Percentiles rank a stretch among this genome's conserved stretches.
phyloP scores from a whole-genome alignment of 2,797 vertebrate species.

The Bradypodion ventrale region DNA sequence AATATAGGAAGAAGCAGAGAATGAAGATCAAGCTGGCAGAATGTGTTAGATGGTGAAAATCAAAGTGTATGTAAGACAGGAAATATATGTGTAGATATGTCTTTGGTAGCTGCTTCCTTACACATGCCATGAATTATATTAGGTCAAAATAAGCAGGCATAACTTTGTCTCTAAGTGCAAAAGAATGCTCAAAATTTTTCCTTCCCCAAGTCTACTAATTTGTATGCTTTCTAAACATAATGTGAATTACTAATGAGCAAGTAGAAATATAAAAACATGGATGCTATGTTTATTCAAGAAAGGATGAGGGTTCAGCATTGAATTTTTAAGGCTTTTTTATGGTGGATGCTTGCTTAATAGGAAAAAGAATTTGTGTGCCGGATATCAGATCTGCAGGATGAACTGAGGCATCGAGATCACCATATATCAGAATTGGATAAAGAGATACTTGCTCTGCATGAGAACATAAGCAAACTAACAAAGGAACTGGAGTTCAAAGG shows the following conservation, averaged over 20 bases:
- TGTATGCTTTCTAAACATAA: not conserved
- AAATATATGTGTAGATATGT: too few relatives aligned
- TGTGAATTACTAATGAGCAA: not conserved
- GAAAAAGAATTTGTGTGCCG: constrained; percentile 88
- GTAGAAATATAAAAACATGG: not conserved
- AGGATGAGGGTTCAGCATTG: not conserved
- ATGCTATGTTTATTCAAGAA: constrained; percentile 12
- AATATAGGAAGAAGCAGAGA: not conserved
- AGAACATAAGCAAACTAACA: constrained; percentile 93
- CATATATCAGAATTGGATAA: constrained; percentile 94
- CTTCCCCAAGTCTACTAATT: not conserved
- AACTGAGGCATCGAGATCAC: constrained; percentile 89
- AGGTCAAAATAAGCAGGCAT: not conserved
- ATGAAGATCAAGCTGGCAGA: not conserved
- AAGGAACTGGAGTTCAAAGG: constrained; percentile 97
- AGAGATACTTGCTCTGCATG: constrained; percentile 92
- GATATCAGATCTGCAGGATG: constrained; percentile 91
- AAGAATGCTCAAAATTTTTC: not conserved
- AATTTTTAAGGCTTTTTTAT: constrained; percentile 12
- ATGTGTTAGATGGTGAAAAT: too few relatives aligned
- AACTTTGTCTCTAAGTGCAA: not conserved
- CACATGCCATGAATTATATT: not conserved
- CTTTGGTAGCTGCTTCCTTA: too few relatives aligned
- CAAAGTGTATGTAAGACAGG: too few relatives aligned
- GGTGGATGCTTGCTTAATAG: constrained; percentile 69